A percentile compares a stretch with the other conserved stretches of the same genome.
Conservation (phyloP, 2,888 invertebrate genomes). For the Drosophila ezoana region DNA sequence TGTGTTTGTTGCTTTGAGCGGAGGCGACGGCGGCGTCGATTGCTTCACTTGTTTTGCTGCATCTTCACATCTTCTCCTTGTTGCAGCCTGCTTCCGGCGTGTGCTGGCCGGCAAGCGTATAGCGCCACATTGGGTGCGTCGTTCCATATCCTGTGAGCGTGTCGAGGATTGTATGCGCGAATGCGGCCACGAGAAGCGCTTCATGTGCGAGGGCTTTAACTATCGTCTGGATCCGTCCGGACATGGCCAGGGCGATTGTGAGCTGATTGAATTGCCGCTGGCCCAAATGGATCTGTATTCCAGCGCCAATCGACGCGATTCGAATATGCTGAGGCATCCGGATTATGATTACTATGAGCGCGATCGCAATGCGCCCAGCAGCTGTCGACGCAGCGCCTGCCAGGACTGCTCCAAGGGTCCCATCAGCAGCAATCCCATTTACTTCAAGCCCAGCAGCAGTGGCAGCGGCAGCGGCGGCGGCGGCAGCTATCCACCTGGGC, state of each 20-base stretch:
- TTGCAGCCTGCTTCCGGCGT: constrained; percentile 91
- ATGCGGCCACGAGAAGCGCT: constrained; percentile 90
- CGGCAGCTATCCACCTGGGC: constrained; percentile 55
- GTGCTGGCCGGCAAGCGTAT: constrained; percentile 91
- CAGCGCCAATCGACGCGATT: constrained; percentile 85
- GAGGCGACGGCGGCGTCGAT: constrained; percentile 8
- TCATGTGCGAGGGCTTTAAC: constrained; percentile 93
- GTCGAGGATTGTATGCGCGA: constrained; percentile 91
- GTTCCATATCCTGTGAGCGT: constrained; percentile 89
- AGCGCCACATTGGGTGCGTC: constrained; percentile 88
- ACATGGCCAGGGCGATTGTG: constrained; percentile 91
- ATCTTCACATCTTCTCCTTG: constrained; percentile 22
- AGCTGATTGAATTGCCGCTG: constrained; percentile 90
- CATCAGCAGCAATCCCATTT: constrained; percentile 73
- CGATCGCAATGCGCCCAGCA: constrained; percentile 90
- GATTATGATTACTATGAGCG: constrained; percentile 93
- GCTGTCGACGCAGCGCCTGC: constrained; percentile 85
- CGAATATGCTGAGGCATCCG: constrained; percentile 85
- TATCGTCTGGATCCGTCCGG: constrained; percentile 91
- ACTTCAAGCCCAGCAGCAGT: constrained; percentile 80
- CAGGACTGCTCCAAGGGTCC: constrained; percentile 82
- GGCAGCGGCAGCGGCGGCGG: constrained; percentile 29
- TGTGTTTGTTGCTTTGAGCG: not conserved
- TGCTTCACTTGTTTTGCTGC: constrained; percentile 29
- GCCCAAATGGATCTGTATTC: constrained; percentile 88